Conservation (phyloP, 2,888 invertebrate genomes). For the Dexiosoma caninum region DNA sequence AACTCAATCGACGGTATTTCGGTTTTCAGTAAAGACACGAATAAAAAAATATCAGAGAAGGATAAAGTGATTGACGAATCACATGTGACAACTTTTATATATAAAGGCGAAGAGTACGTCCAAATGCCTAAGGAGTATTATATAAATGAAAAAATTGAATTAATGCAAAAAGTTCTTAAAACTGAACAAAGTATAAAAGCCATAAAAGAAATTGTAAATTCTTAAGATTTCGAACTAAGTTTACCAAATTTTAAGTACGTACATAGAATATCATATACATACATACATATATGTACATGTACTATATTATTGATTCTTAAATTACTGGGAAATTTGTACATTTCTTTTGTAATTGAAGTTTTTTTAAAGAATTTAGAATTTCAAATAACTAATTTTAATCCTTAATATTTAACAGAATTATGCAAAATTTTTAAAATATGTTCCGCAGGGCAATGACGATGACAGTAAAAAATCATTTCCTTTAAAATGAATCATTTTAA, state of each 20-base stretch:
- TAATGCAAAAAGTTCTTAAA: slow-evolving; percentile 65
- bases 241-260: neutral
- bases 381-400: too few species aligned
- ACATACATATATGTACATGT: too few species aligned
- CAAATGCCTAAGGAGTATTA: slow-evolving; percentile 75
- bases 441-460: too few species aligned
- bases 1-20: neutral
- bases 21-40: neutral
- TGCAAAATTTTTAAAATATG: too few species aligned
- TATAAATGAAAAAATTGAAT: slow-evolving; percentile 69
- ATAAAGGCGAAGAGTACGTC: slow-evolving; percentile 74
- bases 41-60: slow-evolving; percentile 20
- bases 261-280: too few species aligned
- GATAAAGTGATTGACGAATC: slow-evolving; percentile 62
- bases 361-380: too few species aligned
- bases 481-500: too few species aligned
- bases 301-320: too few species aligned
- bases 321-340: too few species aligned
- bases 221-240: slow-evolving; percentile 11
- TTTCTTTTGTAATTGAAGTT: too few species aligned
- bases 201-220: slow-evolving; percentile 63
- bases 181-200: slow-evolving; percentile 68
- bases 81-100: slow-evolving; percentile 72
- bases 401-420: too few species aligned
- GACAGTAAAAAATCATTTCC: too few species aligned